These are phyloP conservation scores for Conchocele bisecta DNA, from an alignment of 2,888 invertebrate species.

Conservation along the genomic window DNA sequence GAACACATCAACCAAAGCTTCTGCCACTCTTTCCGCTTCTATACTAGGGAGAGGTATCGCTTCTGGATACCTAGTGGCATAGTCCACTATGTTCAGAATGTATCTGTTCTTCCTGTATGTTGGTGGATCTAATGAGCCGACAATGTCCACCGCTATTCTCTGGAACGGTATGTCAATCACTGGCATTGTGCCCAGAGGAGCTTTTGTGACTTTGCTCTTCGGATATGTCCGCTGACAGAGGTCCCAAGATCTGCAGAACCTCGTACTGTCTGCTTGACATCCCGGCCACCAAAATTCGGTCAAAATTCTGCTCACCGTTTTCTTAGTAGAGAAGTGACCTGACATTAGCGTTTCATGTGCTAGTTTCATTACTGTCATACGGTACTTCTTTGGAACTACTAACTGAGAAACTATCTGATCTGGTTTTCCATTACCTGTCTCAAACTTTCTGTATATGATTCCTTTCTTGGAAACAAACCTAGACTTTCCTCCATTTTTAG, in stretches of 20 bases:
- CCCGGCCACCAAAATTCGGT: constrained; percentile 56
- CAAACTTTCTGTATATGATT: constrained; percentile 26
- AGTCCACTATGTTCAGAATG: constrained; percentile 51
- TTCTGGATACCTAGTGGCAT: constrained; percentile 30
- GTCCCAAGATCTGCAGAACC: constrained; percentile 49
- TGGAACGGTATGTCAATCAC: constrained; percentile 56
- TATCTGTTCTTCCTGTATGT: constrained; percentile 52
- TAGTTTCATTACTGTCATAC: constrained; percentile 29
- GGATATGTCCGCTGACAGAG: constrained; percentile 37
- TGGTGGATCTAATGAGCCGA: constrained; percentile 53
- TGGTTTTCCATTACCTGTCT: not conserved
- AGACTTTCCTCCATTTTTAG: not conserved
- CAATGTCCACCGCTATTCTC: constrained; percentile 48
- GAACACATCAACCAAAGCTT: constrained; percentile 56
- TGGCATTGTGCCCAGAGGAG: constrained; percentile 49
- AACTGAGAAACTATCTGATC: constrained; percentile 12
- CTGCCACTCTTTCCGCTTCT: constrained; percentile 54
- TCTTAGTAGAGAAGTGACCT: constrained; percentile 6
- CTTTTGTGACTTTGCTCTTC: constrained; percentile 46
- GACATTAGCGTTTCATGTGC: constrained; percentile 54
- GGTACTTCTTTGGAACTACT: constrained; percentile 39
- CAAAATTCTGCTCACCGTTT: constrained; percentile 2
- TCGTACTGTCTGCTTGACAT: constrained; percentile 28
- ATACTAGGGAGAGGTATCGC: constrained; percentile 41
- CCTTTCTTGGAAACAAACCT: constrained; percentile 7